These are phyloP conservation scores for Cyprinella venusta DNA, from an alignment of 2,797 vertebrate species.

Conservation along the genomic window DNA sequence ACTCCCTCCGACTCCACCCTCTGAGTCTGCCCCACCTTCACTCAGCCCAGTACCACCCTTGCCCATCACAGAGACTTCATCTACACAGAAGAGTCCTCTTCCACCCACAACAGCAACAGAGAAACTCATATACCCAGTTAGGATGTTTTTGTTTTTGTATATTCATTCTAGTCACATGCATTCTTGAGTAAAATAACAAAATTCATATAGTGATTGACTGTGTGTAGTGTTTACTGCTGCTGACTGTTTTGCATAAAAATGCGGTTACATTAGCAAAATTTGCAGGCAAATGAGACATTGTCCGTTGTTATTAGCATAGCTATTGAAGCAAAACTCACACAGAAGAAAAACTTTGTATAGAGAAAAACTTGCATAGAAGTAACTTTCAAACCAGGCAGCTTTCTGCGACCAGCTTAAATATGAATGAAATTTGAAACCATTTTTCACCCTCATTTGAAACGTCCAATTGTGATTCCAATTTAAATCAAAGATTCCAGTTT, in stretches of 20 bases:
- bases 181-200: background rate
- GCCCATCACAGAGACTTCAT: background rate
- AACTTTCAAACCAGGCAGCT: background rate
- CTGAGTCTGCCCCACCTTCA: background rate
- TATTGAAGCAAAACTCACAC: background rate
- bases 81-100: slow-evolving; percentile 4
- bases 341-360: too few relatives aligned
- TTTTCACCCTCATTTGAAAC: background rate
- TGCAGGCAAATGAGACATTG: background rate
- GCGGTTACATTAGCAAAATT: background rate
- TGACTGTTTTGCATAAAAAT: background rate
- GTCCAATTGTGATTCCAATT: background rate
- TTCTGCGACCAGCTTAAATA: background rate
- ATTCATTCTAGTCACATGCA: background rate
- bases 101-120: background rate
- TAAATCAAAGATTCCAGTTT: background rate
- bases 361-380: background rate
- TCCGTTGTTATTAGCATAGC: background rate
- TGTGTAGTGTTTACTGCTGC: background rate
- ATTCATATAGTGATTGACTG: background rate
- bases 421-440: too few relatives aligned
- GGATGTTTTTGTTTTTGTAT: slow-evolving; percentile 22
- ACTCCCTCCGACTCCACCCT: background rate
- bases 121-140: slow-evolving; percentile 10
- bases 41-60: background rate